These are phyloP conservation scores for Callionymus lyra DNA, from an alignment of 2,113 vertebrate species.

Conservation along the genomic window DNA sequence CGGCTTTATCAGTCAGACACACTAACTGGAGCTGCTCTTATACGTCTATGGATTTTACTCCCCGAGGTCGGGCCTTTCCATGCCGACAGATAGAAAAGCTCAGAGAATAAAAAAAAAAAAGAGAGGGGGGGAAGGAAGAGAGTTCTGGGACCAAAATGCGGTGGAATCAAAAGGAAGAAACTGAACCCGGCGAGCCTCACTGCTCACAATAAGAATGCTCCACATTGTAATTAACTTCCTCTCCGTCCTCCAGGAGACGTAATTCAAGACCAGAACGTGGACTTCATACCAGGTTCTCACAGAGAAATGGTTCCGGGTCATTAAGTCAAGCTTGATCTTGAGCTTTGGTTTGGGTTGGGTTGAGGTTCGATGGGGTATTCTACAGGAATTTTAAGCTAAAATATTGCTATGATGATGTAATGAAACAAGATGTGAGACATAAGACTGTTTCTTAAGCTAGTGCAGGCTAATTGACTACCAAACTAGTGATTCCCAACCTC, in stretches of 20 bases:
- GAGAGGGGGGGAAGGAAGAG: not conserved
- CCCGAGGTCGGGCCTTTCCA: slow-evolving; percentile 44
- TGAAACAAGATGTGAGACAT: too few relatives aligned
- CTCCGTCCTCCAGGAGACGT: slow-evolving; percentile 55
- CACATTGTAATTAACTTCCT: slow-evolving; percentile 60
- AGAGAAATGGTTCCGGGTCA: too few relatives aligned
- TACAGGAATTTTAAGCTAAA: too few relatives aligned
- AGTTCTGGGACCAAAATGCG: slow-evolving; percentile 22
- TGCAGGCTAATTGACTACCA: too few relatives aligned
- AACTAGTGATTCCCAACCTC: too few relatives aligned
- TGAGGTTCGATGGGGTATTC: too few relatives aligned
- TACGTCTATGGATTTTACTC: slow-evolving; percentile 63
- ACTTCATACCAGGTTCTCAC: too few relatives aligned
- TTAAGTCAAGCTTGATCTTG: too few relatives aligned
- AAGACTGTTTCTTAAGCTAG: too few relatives aligned
- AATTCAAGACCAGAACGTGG: too few relatives aligned
- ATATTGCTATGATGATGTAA: too few relatives aligned
- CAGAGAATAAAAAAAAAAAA: not conserved
- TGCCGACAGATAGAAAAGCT: slow-evolving; percentile 11
- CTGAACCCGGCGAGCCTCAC: slow-evolving; percentile 41
- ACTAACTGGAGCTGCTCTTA: slow-evolving; percentile 65
- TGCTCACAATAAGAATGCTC: slow-evolving; percentile 53
- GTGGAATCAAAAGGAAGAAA: slow-evolving; percentile 41
- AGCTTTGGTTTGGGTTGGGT: too few relatives aligned
- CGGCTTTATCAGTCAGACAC: slow-evolving; percentile 63